These are phyloP conservation scores for Castor canadensis DNA, from an alignment of 2,113 vertebrate genomes.

Conservation along the genomic window DNA sequence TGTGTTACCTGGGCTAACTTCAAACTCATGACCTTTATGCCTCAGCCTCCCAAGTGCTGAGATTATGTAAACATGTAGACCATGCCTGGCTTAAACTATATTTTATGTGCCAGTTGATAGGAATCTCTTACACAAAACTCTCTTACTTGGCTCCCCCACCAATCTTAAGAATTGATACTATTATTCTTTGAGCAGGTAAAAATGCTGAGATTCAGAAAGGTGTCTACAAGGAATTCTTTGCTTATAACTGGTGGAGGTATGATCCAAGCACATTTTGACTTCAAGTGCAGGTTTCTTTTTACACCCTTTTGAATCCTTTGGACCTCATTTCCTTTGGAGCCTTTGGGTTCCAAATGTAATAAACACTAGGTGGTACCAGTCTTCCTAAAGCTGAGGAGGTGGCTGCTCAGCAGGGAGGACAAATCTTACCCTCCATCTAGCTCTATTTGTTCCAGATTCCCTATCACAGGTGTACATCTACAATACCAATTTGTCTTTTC, in stretches of 20 bases:
- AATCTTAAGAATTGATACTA: not conserved
- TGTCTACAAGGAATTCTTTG: not conserved
- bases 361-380: not conserved
- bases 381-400: not conserved
- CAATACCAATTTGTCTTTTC: slow-evolving; percentile 28
- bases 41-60: too few species aligned
- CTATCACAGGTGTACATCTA: not conserved
- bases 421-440: not conserved
- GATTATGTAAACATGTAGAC: too few species aligned
- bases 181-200: not conserved
- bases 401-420: not conserved
- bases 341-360: too few species aligned
- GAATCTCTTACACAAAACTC: not conserved
- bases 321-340: not conserved
- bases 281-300: not conserved
- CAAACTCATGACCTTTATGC: too few species aligned
- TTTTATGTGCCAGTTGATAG: not conserved
- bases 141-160: not conserved
- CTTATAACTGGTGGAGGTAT: not conserved
- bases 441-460: not conserved
- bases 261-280: not conserved
- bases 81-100: too few species aligned
- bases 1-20: too few species aligned
- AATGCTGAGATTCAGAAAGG: not conserved
- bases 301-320: fast-evolving